phyloP scores from a whole-genome alignment of 2,113 vertebrate species.

The Rattus norvegicus region GRCr8 NC_086031.1:73539001-73539500 shows the following conservation, averaged over 20 bases:
- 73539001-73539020: background rate
- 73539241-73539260: background rate
- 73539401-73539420: background rate
- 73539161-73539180: background rate
- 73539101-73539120: background rate
- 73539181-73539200: background rate
- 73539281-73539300: background rate
- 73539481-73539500: background rate
- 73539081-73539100: background rate
- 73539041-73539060: background rate
- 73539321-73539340: background rate
- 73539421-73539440: background rate
- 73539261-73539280: background rate
- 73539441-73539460: background rate
- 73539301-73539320: background rate
- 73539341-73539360: background rate
- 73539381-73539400: background rate
- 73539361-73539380: background rate
- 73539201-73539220: conserved; percentile 8
- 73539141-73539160: background rate
- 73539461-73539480: background rate
- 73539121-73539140: background rate
- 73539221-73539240: background rate
- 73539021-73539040: background rate
- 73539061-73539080: background rate